Percentiles rank a stretch among this genome's conserved stretches.
phyloP scores from a whole-genome alignment of 1,140 invertebrate species.

The Eueides isabella region DNA sequence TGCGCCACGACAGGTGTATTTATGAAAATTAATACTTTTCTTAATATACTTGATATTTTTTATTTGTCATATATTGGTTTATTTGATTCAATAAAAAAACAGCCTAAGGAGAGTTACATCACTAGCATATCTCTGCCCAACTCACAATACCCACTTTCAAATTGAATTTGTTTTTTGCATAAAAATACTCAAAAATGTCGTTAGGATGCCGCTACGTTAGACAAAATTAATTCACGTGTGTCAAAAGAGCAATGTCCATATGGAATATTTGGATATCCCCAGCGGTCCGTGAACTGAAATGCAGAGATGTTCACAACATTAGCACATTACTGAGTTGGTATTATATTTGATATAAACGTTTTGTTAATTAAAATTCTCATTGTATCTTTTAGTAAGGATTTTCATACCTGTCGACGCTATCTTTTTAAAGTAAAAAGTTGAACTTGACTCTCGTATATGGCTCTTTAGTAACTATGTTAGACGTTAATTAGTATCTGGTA shows the following conservation, averaged over 20 bases:
- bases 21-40: no score
- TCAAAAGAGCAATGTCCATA: slow-evolving; percentile 40
- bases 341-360: slow-evolving; percentile 36
- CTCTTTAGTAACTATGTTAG: no score
- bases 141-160: no score
- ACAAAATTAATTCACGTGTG: slow-evolving; percentile 20
- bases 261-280: slow-evolving; percentile 35
- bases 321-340: slow-evolving; percentile 34
- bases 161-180: background rate
- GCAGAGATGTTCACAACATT: slow-evolving; percentile 57
- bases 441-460: no score
- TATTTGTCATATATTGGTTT: no score
- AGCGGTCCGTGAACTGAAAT: slow-evolving; percentile 39
- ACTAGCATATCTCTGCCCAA: no score
- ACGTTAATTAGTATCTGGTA: no score
- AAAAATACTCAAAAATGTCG: background rate
- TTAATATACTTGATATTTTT: no score
- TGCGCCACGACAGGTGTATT: no score
- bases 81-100: no score
- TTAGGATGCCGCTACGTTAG: background rate
- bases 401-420: background rate
- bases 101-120: no score
- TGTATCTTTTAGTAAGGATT: background rate
- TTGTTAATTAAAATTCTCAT: slow-evolving; percentile 29
- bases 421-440: background rate